phyloP scores from a whole-genome alignment of 2,888 invertebrate species.

The Hydrotaea cyrtoneurina region DNA sequence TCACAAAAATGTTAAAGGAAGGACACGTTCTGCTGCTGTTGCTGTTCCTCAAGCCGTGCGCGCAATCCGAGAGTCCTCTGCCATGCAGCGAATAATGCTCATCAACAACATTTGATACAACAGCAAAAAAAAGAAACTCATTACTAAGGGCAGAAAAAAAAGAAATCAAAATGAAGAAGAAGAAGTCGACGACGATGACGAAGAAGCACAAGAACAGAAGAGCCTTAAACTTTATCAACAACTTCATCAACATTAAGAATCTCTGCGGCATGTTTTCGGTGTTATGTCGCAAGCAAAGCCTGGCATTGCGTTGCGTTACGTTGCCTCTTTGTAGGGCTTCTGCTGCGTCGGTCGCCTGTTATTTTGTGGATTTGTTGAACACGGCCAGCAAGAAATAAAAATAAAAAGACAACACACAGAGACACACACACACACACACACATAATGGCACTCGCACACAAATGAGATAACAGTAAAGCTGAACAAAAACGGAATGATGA shows the following conservation, averaged over 20 bases:
- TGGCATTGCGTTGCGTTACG: background rate
- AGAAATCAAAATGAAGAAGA: conserved; percentile 2
- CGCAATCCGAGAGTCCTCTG: conserved; percentile 18
- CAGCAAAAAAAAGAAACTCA: conserved; percentile 41
- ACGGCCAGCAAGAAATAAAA: conserved; percentile 26
- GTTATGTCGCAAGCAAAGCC: background rate
- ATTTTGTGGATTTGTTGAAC: conserved; percentile 53
- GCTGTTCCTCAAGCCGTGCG: background rate
- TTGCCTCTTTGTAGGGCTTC: background rate
- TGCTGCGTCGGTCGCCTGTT: background rate
- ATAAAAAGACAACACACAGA: conserved; percentile 4
- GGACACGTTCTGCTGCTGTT: background rate
- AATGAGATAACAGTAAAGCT: conserved; percentile 51
- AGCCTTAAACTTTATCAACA: conserved; percentile 50
- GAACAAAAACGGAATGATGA: conserved; percentile 29
- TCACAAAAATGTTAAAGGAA: background rate
- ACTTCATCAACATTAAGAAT: conserved; percentile 42
- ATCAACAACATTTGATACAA: conserved; percentile 35
- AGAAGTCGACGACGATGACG: too few species aligned
- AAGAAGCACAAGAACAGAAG: background rate
- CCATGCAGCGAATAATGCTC: conserved; percentile 41
- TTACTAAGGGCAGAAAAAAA: conserved; percentile 27
- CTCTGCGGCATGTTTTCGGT: conserved; percentile 38
- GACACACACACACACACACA: background rate
- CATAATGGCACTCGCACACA: conserved; percentile 2